These are phyloP conservation scores for Scaptomyza polygonia DNA, from an alignment of 2,888 invertebrate genomes.

Conservation along the genomic window DNA sequence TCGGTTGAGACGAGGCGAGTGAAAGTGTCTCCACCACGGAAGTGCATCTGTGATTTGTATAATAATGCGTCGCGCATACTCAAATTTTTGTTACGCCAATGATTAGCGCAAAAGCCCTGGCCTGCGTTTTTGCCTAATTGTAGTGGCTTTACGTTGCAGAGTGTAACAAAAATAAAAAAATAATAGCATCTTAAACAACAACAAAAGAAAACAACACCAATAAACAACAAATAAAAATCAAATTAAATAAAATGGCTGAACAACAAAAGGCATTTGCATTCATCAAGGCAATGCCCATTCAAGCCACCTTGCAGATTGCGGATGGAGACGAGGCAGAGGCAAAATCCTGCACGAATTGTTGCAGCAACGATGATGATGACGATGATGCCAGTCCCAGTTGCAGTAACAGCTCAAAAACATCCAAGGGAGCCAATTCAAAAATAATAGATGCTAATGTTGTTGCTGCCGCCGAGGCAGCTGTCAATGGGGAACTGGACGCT, in stretches of 20 bases:
- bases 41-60: conserved; percentile 78
- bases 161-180: conserved; percentile 29
- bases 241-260: conserved; percentile 56
- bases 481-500: conserved; percentile 66
- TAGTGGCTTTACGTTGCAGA: conserved; percentile 30
- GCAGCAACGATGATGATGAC: conserved; percentile 31
- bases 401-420: conserved; percentile 15
- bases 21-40: conserved; percentile 73
- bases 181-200: conserved; percentile 11
- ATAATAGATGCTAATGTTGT: conserved; percentile 45
- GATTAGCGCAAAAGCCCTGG: conserved; percentile 51
- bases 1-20: conserved; percentile 66
- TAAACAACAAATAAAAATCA: conserved; percentile 8
- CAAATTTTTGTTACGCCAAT: conserved; percentile 74
- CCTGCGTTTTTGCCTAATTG: conserved; percentile 45
- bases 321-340: conserved; percentile 14
- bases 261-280: conserved; percentile 61
- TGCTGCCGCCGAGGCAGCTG: conserved; percentile 56
- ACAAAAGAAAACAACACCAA: conserved; percentile 16
- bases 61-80: conserved; percentile 79
- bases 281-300: conserved; percentile 52
- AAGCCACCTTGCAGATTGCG: conserved; percentile 35
- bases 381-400: conserved; percentile 34
- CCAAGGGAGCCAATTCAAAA: conserved; percentile 39
- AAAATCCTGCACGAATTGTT: conserved; percentile 41